A percentile compares a stretch with the other conserved stretches of the same genome.
These are phyloP conservation scores for Tyrannus savana DNA, from an alignment of 2,113 vertebrate genomes.

Conservation along the genomic window DNA sequence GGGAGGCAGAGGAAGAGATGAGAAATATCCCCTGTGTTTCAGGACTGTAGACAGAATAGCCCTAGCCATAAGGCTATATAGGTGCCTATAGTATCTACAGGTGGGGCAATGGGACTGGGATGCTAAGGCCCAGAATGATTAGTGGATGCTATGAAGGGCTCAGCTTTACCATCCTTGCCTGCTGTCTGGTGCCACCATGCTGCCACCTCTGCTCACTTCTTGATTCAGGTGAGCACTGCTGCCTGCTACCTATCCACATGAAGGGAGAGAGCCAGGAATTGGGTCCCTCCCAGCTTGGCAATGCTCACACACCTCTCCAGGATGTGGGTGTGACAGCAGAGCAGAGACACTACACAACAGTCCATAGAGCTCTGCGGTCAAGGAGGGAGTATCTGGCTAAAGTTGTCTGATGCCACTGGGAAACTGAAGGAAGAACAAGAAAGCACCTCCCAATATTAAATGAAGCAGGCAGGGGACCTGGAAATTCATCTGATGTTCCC, in stretches of 20 bases:
- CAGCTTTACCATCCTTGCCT: background rate
- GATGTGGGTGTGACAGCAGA: background rate
- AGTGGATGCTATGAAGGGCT: background rate
- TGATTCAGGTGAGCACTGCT: background rate
- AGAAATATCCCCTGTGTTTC: background rate
- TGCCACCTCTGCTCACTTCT: background rate
- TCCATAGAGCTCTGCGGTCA: accelerated
- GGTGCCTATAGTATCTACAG: background rate
- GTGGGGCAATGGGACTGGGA: background rate
- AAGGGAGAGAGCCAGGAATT: background rate
- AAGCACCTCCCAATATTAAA: background rate
- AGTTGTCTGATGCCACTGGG: accelerated
- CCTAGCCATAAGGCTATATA: too few species aligned
- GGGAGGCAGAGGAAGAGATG: background rate
- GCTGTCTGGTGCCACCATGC: background rate
- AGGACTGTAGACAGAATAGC: background rate
- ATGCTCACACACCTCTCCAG: background rate
- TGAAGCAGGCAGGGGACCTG: background rate
- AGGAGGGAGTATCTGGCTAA: background rate
- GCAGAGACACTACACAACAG: background rate
- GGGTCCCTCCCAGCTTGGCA: background rate
- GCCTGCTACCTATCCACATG: background rate
- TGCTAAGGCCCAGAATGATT: background rate
- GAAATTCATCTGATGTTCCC: background rate
- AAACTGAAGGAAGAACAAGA: background rate